Percentiles rank a stretch among this genome's conserved stretches.
These are phyloP conservation scores for Astropecten irregularis DNA, from an alignment of 53 echinoderm and acorn worm genomes.

Conservation along the genomic window DNA sequence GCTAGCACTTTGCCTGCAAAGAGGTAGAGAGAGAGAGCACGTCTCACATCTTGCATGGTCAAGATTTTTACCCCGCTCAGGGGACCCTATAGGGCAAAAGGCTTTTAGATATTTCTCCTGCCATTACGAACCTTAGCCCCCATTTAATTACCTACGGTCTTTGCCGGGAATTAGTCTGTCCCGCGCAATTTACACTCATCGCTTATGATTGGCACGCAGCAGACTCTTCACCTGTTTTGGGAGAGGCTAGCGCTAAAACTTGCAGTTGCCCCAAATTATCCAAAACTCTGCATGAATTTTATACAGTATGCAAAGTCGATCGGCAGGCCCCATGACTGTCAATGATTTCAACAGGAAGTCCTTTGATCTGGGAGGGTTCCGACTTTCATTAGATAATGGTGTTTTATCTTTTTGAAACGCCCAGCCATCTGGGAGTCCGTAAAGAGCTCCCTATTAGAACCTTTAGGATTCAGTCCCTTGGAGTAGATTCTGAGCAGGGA, in stretches of 20 bases:
- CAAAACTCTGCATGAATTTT: too few relatives aligned
- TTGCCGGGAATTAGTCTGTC: conserved; percentile 47
- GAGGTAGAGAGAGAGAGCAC: too few relatives aligned
- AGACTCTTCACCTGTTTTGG: conserved; percentile 36
- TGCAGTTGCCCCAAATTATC: too few relatives aligned
- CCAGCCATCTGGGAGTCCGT: not conserved
- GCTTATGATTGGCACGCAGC: conserved; percentile 10
- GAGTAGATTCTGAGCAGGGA: too few relatives aligned
- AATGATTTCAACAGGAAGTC: not conserved
- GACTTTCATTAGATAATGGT: conserved; percentile 21
- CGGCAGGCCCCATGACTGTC: not conserved
- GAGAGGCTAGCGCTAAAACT: not conserved
- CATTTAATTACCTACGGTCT: conserved; percentile 53
- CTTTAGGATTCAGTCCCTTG: too few relatives aligned
- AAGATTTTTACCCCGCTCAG: too few relatives aligned
- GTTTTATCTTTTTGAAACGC: conserved; percentile 27
- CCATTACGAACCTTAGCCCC: conserved; percentile 27
- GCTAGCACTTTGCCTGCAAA: too few relatives aligned
- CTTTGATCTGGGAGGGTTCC: conserved; percentile 15
- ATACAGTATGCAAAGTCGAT: not conserved
- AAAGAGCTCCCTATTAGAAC: not conserved
- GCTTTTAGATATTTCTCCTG: too few relatives aligned
- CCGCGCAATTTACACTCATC: conserved; percentile 23
- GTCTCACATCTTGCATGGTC: too few relatives aligned
- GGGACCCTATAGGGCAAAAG: too few relatives aligned